Conservation (phyloP, 1,140 invertebrate species). For the Thaumatotibia leucotreta region DNA sequence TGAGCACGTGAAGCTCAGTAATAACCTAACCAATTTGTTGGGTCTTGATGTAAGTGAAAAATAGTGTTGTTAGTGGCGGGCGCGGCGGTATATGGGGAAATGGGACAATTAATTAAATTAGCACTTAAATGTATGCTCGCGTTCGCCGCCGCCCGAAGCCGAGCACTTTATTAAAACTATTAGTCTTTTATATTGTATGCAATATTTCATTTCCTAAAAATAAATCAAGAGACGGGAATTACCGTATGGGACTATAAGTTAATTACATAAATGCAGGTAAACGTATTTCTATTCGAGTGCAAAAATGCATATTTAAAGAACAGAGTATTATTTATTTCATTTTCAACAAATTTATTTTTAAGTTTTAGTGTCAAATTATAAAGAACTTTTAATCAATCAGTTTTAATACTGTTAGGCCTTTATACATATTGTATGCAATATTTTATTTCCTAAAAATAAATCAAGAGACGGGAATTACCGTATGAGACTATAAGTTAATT, state of each 20-base stretch:
- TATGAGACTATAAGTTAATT: too few species aligned
- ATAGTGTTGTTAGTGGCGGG: conserved; percentile 45
- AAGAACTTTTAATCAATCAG: too few species aligned
- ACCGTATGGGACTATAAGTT: too few species aligned
- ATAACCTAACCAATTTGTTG: conserved; percentile 55
- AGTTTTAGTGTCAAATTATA: too few species aligned
- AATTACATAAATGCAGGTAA: too few species aligned
- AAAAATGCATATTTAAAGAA: too few species aligned
- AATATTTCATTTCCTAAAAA: background rate
- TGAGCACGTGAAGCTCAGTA: conserved; percentile 30
- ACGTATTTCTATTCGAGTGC: too few species aligned
- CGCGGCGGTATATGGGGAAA: conserved; percentile 47
- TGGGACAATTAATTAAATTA: conserved; percentile 72
- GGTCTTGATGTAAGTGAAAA: conserved; percentile 60
- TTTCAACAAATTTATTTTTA: too few species aligned
- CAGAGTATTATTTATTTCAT: too few species aligned
- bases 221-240: background rate
- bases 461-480: background rate
- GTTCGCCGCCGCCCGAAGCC: conserved; percentile 20
- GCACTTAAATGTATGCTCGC: conserved; percentile 61
- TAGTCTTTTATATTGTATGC: conserved; percentile 50
- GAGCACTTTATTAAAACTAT: conserved; percentile 63
- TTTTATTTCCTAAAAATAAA: background rate
- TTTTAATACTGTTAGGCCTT: conserved; percentile 67
- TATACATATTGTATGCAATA: conserved; percentile 34